Evolutionary conservation across 64 coral and sea anemone species (phyloP).

Genomic region (Exaiptasia diaphana): DNA sequence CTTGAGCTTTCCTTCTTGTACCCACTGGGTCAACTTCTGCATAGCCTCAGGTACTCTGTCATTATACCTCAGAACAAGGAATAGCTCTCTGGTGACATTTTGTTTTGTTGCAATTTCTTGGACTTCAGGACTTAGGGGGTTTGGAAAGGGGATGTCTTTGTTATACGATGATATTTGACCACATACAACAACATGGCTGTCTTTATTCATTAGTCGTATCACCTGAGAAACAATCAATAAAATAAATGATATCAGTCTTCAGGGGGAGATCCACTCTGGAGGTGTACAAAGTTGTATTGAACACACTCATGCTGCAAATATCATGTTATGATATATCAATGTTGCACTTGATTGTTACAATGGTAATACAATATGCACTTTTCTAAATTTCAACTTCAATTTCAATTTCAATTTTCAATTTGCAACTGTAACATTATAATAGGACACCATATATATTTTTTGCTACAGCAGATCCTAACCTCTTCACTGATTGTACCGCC

Average conservation of each 20-base stretch:
- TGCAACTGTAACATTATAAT: neutral
- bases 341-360: neutral
- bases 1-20: conserved; percentile 71
- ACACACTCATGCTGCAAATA: neutral
- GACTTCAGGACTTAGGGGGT: conserved; percentile 49
- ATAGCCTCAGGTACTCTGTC: conserved; percentile 40
- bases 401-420: no score
- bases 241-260: neutral
- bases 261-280: neutral
- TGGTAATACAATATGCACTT: no score
- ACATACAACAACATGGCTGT: conserved; percentile 76
- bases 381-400: no score
- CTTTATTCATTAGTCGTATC: conserved; percentile 71
- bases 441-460: neutral
- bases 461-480: conserved; percentile 24
- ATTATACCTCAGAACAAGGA: conserved; percentile 34
- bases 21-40: conserved; percentile 61
- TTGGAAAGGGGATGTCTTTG: conserved; percentile 62
- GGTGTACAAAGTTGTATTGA: neutral
- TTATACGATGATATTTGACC: conserved; percentile 87
- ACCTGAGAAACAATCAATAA: conserved; percentile 29
- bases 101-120: conserved; percentile 35
- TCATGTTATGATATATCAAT: neutral
- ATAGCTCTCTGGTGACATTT: conserved; percentile 75
- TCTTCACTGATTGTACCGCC: conserved; percentile 75